These are phyloP conservation scores for Gymnoscelis rufifasciata DNA, from an alignment of 2,888 invertebrate genomes.

Conservation along the genomic window DNA sequence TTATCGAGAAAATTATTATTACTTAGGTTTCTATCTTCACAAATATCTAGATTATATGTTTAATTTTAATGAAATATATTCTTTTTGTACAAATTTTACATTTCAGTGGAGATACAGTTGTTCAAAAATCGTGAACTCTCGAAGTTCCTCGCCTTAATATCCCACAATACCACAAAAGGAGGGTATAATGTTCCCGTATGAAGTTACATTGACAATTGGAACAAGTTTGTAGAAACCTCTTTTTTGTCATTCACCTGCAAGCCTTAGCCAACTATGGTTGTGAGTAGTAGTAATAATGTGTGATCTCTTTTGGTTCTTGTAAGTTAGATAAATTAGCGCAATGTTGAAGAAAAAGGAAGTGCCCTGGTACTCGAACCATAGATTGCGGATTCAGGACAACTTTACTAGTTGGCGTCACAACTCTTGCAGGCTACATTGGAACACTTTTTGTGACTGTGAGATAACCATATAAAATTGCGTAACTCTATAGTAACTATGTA, in stretches of 20 bases:
- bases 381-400: constrained; percentile 62
- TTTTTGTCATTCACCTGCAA: constrained; percentile 46
- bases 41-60: too few species aligned
- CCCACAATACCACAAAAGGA: constrained; percentile 42
- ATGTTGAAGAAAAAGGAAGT: constrained; percentile 73
- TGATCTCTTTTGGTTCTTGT: constrained; percentile 27
- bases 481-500: too few species aligned
- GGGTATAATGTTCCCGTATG: constrained; percentile 44
- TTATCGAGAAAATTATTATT: too few species aligned
- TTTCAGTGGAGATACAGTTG: too few species aligned
- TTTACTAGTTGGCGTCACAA: constrained; percentile 56
- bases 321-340: constrained; percentile 12
- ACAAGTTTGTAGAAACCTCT: constrained; percentile 48
- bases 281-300: constrained; percentile 34
- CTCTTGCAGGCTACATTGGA: constrained; percentile 65
- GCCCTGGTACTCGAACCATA: constrained; percentile 66
- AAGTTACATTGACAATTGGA: constrained; percentile 29
- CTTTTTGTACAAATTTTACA: too few species aligned
- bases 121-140: too few species aligned
- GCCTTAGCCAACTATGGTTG: constrained; percentile 36
- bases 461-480: too few species aligned
- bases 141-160: too few species aligned
- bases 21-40: too few species aligned
- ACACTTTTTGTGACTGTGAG: constrained; percentile 67
- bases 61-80: too few species aligned